Conservation (phyloP, 2,113 vertebrate species). For the Hyla sarda region DNA sequence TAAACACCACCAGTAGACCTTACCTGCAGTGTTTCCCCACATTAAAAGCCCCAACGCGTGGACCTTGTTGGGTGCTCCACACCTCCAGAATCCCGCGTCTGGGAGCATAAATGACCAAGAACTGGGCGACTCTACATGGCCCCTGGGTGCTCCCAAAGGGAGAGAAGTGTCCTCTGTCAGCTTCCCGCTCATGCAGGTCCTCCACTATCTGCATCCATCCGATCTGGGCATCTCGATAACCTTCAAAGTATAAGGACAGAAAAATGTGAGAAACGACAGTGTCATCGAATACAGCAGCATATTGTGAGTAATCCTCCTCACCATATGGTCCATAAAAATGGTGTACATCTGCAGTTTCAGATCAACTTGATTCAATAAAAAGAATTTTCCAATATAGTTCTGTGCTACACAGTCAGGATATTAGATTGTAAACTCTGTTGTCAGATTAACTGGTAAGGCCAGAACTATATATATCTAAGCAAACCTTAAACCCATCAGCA, state of each 20-base stretch:
- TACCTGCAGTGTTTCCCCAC: constrained; percentile 97
- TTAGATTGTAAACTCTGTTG: background rate
- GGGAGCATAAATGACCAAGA: constrained; percentile 94
- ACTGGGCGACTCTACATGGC: constrained; percentile 86
- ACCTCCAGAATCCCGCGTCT: constrained; percentile 95
- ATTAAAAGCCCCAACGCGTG: constrained; percentile 93
- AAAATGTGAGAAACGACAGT: background rate
- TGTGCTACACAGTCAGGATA: background rate
- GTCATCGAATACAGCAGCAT: background rate
- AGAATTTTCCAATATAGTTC: no score
- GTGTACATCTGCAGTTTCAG: no score
- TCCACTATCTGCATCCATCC: constrained; percentile 94
- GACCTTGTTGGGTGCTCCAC: constrained; percentile 95
- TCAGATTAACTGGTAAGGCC: no score
- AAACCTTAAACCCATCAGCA: background rate
- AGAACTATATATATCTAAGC: no score
- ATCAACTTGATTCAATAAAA: no score
- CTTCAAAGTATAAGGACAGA: constrained; percentile 68
- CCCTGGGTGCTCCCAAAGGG: constrained; percentile 76
- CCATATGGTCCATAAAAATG: no score
- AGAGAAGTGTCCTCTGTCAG: constrained; percentile 73
- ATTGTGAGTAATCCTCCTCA: background rate
- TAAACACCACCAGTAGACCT: background rate
- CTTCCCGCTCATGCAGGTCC: constrained; percentile 84
- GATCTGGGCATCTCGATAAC: constrained; percentile 92